phyloP scores from a whole-genome alignment of 2,888 invertebrate species.

The Ophion obscuratus region DNA sequence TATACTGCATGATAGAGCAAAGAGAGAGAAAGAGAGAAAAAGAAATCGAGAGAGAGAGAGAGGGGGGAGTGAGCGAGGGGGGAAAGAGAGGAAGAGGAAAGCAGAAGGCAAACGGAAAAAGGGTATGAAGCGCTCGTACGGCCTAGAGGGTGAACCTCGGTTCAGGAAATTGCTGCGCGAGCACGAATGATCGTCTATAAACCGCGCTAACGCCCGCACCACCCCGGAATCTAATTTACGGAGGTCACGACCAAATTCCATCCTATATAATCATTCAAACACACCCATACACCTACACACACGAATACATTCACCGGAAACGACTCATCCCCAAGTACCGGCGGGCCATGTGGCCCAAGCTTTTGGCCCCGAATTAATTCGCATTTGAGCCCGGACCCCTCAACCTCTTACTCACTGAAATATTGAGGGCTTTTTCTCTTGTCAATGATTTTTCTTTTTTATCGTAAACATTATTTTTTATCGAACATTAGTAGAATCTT shows the following conservation, averaged over 20 bases:
- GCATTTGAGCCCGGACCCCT: constrained; percentile 14
- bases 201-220: constrained; percentile 68
- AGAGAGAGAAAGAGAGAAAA: constrained; percentile 35
- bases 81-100: constrained; percentile 11
- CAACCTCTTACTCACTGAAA: constrained; percentile 45
- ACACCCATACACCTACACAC: constrained; percentile 3
- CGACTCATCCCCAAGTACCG: constrained; percentile 33
- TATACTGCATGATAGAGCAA: constrained; percentile 57
- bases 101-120: background rate
- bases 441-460: background rate
- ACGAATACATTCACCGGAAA: background rate
- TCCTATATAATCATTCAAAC: constrained; percentile 37
- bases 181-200: constrained; percentile 70
- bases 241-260: constrained; percentile 66
- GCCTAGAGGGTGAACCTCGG: constrained; percentile 50
- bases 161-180: constrained; percentile 70
- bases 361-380: constrained; percentile 53
- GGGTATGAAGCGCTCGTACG: constrained; percentile 43
- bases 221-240: constrained; percentile 69
- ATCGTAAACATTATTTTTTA: background rate
- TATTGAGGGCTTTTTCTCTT: background rate
- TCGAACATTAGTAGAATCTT: background rate
- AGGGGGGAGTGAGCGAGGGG: constrained; percentile 23
- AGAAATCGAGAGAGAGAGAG: constrained; percentile 52
- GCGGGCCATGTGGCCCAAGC: constrained; percentile 30